Evolutionary conservation across 2,888 invertebrate species (phyloP), one percentile per base, ranked within the genome.

Genomic region (Ethmia dodecea): DNA sequence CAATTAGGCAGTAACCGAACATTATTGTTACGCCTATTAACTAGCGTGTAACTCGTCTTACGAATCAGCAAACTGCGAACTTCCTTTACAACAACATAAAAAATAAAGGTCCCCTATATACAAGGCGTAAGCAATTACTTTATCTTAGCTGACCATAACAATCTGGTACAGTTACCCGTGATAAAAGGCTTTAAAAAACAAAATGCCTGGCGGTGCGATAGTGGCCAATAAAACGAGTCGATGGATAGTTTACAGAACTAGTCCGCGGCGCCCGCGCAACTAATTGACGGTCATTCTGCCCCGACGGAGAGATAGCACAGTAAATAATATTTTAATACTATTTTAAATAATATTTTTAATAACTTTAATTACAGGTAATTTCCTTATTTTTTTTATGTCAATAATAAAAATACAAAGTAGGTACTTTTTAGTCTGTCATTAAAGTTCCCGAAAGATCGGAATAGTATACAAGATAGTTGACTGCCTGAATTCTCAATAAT

Each of bases 261-360:
- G 78, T 74, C 52, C 61, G 57, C 62, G 68, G 75, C 74, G 72
- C 76, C 72, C 70, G 77, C 70, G 70, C 70, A 51, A 47, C 74
- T 77, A 80, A 81, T 80, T 75, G 76, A 60, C 63, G 59, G 60
- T 51, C 62, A 54, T 59, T 64, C 61, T 60, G 55, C 54, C 42
- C 39, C 30, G 45, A 41, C 42, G 62, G 49, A 77, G 47, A 52
- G 79, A 56, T 47, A 61, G 69, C 80, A 80, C 28, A 28, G 8
- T 28, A 14, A 28, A 26, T 26, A n/a, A 6, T 26, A 13, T 3
- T 26, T 22, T 22, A n/a, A n/a, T 8, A 22, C 22, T n/a, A 22
- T 22, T 8, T 22, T 22, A 22, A 22, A n/a, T 18, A 18, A 6
- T 18, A 6, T 18, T 18, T 4, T 18, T 18, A 6, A 18, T 18